phyloP scores from a whole-genome alignment of 2,797 vertebrate genomes.

The Anisognathus igniventris region DNA sequence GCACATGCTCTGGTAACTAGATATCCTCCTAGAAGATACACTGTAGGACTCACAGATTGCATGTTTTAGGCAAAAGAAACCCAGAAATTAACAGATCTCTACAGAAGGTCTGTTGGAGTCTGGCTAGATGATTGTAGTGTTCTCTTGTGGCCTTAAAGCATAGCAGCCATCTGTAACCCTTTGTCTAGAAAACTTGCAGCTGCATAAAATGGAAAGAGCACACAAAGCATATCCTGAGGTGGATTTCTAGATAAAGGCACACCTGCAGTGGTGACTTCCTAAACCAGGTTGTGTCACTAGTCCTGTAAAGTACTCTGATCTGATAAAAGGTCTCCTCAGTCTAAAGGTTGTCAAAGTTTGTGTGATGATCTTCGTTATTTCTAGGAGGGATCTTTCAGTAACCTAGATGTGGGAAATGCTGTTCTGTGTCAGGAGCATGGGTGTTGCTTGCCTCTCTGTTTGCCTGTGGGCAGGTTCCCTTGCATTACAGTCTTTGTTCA shows the following conservation, averaged over 20 bases:
- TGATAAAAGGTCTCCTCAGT: background rate
- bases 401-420: background rate
- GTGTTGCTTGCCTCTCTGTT: background rate
- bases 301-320: background rate
- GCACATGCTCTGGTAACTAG: background rate
- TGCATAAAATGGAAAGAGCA: background rate
- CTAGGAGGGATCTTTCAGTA: background rate
- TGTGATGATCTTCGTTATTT: background rate
- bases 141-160: background rate
- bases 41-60: background rate
- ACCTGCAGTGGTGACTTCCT: background rate
- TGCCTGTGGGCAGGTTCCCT: background rate
- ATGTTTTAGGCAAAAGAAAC: background rate
- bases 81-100: background rate
- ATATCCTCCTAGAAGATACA: background rate
- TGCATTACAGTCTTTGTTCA: background rate
- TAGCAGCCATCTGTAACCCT: background rate
- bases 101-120: background rate
- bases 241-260: background rate
- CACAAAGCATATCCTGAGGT: background rate
- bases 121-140: background rate
- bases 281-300: background rate
- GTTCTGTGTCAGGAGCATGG: background rate
- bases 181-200: background rate
- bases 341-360: background rate